Conservation (phyloP, 2,888 invertebrate species). For the Tetragonisca angustula region DNA sequence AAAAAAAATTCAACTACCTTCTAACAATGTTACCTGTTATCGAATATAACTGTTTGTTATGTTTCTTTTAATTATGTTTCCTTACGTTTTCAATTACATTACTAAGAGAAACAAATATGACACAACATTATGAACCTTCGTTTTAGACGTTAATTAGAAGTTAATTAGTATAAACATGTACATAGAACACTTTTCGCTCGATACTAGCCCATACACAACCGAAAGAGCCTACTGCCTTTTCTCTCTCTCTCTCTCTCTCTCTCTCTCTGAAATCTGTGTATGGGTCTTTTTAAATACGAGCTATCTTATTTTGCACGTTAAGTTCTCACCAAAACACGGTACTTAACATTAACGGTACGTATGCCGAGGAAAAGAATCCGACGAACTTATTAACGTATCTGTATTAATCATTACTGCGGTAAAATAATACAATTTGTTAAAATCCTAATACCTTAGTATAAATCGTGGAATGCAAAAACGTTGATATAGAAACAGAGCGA, state of each 20-base stretch:
- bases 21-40: slow-evolving; percentile 6
- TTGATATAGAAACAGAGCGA: slow-evolving; percentile 49
- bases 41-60: slow-evolving; percentile 21
- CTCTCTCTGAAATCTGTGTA: slow-evolving; percentile 50
- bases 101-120: slow-evolving; percentile 36
- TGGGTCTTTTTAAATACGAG: slow-evolving; percentile 37
- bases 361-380: slow-evolving; percentile 47
- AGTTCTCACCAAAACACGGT: slow-evolving; percentile 47
- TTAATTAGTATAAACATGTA: slow-evolving; percentile 43
- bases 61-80: not conserved
- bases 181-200: slow-evolving; percentile 48
- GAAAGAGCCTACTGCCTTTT: slow-evolving; percentile 31
- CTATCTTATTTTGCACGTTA: slow-evolving; percentile 44
- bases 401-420: slow-evolving; percentile 42
- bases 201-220: slow-evolving; percentile 26
- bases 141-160: slow-evolving; percentile 45
- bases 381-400: slow-evolving; percentile 26
- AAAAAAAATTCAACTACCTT: slow-evolving; percentile 4
- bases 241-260: slow-evolving; percentile 8
- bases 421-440: slow-evolving; percentile 62
- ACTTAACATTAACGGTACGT: slow-evolving; percentile 64
- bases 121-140: slow-evolving; percentile 23
- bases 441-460: slow-evolving; percentile 60
- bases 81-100: not conserved
- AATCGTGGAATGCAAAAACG: slow-evolving; percentile 64